Evolutionary conservation across 2,888 invertebrate species (phyloP).

Genomic region (Stenichneumon culpator): DNA sequence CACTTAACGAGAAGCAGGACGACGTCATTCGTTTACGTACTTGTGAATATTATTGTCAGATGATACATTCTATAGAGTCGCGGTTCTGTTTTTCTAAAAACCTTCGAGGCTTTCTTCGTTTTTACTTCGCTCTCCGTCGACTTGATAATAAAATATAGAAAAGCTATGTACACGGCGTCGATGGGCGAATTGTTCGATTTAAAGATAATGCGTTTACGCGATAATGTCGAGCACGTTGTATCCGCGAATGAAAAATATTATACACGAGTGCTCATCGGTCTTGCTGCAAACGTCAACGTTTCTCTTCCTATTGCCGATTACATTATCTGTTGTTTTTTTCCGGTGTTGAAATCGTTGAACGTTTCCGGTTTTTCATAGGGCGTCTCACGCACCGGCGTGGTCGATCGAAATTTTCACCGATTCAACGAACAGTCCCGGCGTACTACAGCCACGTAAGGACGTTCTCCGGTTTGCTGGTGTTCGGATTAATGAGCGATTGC

Average conservation of each 20-base stretch:
- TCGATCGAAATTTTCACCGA: slow-evolving; percentile 33
- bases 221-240: slow-evolving; percentile 22
- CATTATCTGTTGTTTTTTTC: slow-evolving; percentile 19
- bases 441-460: slow-evolving; percentile 94
- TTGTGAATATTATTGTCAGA: slow-evolving; percentile 63
- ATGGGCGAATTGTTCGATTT: slow-evolving; percentile 45
- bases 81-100: slow-evolving; percentile 6
- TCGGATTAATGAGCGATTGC: slow-evolving; percentile 95
- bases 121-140: slow-evolving; percentile 39
- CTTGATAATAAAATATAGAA: slow-evolving; percentile 52
- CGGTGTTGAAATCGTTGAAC: slow-evolving; percentile 24
- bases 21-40: slow-evolving; percentile 47
- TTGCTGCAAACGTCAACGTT: slow-evolving; percentile 10
- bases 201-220: slow-evolving; percentile 41
- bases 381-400: slow-evolving; percentile 66
- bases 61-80: slow-evolving; percentile 26
- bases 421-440: slow-evolving; percentile 51
- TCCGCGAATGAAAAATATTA: neutral
- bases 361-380: slow-evolving; percentile 47
- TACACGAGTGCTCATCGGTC: slow-evolving; percentile 10
- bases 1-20: slow-evolving; percentile 33
- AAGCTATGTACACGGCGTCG: slow-evolving; percentile 59
- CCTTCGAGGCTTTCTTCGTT: slow-evolving; percentile 5
- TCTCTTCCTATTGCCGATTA: neutral
- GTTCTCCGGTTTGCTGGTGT: slow-evolving; percentile 94